Evolutionary conservation across 2,888 invertebrate genomes (phyloP), one percentile per base, ranked within the genome.

Genomic region (Nezara viridula): DNA sequence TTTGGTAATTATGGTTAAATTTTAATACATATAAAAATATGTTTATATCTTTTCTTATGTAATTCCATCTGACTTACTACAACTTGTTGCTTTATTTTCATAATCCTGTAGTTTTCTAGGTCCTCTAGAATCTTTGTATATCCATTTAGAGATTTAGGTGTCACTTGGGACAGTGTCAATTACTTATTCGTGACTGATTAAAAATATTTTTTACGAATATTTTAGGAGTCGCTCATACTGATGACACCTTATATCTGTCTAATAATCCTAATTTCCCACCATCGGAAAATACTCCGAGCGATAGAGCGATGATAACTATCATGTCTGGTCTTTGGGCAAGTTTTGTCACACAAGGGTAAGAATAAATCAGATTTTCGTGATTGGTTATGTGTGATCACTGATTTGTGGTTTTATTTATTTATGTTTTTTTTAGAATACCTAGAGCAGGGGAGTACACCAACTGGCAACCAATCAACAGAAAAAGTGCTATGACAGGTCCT

Each of bases 381-480:
- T 24, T 77, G 9, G 3, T 7, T 32, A 21, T 9, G 5, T 77
- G 16, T 21, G 21, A 77, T 40, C 9, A 40, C 7, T 77, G 3
- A 2, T 40, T 21, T 6, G 2, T 3, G 40, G 24, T 40, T 40
- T 77, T 81, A 44, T 37, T 24, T 47, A 47, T 81, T 81, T 81
- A 40, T 27, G 27, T 5, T 12, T 60, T 81, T 44, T 81, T 16
- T 81, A 81, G 81, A n/a, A 81, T 12, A 47, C 81, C 66, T 1
- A 66, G 27, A n/a, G 88, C 49, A n/a, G 52, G 40, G 44, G 40
- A 16, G 6, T 21, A 52, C 9, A 66, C 44, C 27, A 73, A 73
- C n/a, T 88, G 88, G 88, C 88, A 47, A 44, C 88, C 88, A 21
- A 66, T 88, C 47, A 88, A 73, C 24, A 44, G 88, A 21, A 73